Evolutionary conservation across 2,797 vertebrate genomes (phyloP), one percentile per base, ranked within the genome.

Genomic region (Rachycentron canadum): DNA sequence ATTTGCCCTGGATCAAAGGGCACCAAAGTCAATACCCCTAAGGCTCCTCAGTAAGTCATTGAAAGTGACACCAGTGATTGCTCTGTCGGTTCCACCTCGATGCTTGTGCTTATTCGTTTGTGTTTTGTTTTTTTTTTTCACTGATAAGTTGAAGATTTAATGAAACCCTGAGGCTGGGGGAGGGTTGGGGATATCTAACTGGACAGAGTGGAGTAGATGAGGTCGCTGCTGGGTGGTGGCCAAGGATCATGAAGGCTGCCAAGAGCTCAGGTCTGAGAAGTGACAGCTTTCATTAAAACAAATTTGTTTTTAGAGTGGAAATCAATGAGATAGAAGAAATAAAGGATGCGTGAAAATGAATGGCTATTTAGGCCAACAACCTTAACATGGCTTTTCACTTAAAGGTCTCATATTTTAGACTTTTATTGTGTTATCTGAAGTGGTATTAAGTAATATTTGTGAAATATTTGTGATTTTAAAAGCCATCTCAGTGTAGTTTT

Each of bases 21-120:
- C 72, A 69, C 4, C 3, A 17, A 53, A 72, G 70, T 87, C 77
- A 83, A 65, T 68, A 43, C n/a, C 57, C 52, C 9, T 26, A 11
- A 17, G 52, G 32, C 32, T 59, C n/a, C 53, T 71, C 60, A 26
- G 52, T 17, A 23, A 40, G 10, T 72, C 57, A 86, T 74, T 86
- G 76, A 56, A 79, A 72, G 68, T 65, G 83, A 71, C 78, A 72
- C 19, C 32, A 81, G 71, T 65, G 85, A 91, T 85, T 83, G 40
- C 10, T 66, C 47, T 43, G 67, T 74, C 61, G 0, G 68, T 73
- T 90, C 60, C 71, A 61, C 5, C 43, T 82, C 67, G 25, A 14
- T 21, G 45, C 40, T 36, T 49, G 30, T 32, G 55, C n/a, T 60
- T 79, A 87, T 78, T 78, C 13, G 58, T 84, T 76, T 66, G 47